A percentile compares a stretch with the other conserved stretches of the same genome.
These are phyloP conservation scores for Oncorhynchus keta DNA, from an alignment of 2,113 vertebrate species.

Conservation along the genomic window DNA sequence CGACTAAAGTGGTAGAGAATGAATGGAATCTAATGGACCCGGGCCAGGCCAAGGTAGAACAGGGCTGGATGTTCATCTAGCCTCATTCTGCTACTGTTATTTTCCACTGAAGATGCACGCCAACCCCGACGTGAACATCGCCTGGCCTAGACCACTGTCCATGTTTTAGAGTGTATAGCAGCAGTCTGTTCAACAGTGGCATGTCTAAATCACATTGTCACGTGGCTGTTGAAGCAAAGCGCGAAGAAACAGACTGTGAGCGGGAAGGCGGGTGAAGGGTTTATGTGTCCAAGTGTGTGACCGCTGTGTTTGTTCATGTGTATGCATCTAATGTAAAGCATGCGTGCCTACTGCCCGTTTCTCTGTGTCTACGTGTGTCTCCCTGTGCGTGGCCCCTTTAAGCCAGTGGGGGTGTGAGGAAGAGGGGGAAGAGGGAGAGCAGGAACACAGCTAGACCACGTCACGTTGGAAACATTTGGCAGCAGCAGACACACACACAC, in stretches of 20 bases:
- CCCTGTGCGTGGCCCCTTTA: slow-evolving; percentile 5
- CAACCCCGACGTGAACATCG: slow-evolving; percentile 36
- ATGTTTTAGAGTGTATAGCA: slow-evolving; percentile 14
- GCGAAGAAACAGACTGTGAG: too few species aligned
- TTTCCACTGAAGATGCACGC: slow-evolving; percentile 28
- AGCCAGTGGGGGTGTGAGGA: slow-evolving; percentile 56
- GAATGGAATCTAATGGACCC: slow-evolving; percentile 61
- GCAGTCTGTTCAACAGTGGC: not conserved
- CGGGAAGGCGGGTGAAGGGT: not conserved
- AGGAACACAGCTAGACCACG: slow-evolving; percentile 75
- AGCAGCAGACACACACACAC: slow-evolving; percentile 35
- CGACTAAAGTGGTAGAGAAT: slow-evolving; percentile 51
- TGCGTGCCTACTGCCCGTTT: slow-evolving; percentile 4
- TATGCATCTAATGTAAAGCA: not conserved
- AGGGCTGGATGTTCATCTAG: not conserved
- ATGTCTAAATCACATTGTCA: too few species aligned
- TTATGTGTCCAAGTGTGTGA: not conserved
- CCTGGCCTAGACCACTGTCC: slow-evolving; percentile 40
- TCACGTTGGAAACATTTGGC: slow-evolving; percentile 88
- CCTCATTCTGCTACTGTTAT: slow-evolving; percentile 41
- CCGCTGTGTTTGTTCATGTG: too few species aligned
- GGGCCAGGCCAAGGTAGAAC: slow-evolving; percentile 37
- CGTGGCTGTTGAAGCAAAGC: too few species aligned
- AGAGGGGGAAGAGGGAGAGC: slow-evolving; percentile 67
- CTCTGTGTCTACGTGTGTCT: not conserved